Evolutionary conservation across 2,113 vertebrate genomes (phyloP).

Genomic region (Colossoma macropomum): DNA sequence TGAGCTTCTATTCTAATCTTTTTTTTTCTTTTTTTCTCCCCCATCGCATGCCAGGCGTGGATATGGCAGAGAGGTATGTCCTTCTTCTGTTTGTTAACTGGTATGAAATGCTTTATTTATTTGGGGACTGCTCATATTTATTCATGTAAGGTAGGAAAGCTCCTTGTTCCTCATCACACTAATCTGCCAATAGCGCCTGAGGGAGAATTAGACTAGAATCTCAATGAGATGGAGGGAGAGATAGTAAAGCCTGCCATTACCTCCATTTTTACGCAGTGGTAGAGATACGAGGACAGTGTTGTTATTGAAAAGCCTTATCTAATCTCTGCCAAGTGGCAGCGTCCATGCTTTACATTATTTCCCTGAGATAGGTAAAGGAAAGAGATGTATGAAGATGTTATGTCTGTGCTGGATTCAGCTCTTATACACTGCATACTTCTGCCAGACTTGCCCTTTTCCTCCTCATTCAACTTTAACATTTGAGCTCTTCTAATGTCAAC

Average conservation of each 20-base stretch:
- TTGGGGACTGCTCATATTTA: conserved; percentile 21
- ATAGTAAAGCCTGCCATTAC: conserved; percentile 29
- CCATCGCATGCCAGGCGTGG: conserved; percentile 46
- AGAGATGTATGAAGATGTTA: conserved; percentile 1
- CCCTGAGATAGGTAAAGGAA: background rate
- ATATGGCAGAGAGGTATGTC: conserved; percentile 57
- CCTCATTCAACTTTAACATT: conserved; percentile 38
- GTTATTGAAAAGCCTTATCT: conserved; percentile 36
- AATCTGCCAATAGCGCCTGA: conserved; percentile 37
- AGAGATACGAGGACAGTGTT: conserved; percentile 14
- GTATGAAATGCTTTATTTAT: conserved; percentile 40
- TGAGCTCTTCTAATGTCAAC: conserved; percentile 29
- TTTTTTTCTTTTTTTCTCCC: background rate
- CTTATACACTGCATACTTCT: conserved; percentile 11
- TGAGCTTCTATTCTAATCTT: background rate
- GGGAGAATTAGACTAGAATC: conserved; percentile 38
- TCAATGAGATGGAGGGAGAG: conserved; percentile 35
- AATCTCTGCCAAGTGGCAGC: conserved; percentile 1
- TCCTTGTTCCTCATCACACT: conserved; percentile 40
- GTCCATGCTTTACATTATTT: conserved; percentile 23
- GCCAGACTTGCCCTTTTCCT: conserved; percentile 28
- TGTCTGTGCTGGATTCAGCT: background rate
- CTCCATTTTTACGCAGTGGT: conserved; percentile 26
- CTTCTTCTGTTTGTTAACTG: conserved; percentile 27
- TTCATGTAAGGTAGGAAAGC: conserved; percentile 30